A percentile compares a stretch with the other conserved stretches of the same genome.
These are phyloP conservation scores for Phenganax marumi DNA, from an alignment of 92 coral and sea anemone species.

Conservation along the genomic window DNA sequence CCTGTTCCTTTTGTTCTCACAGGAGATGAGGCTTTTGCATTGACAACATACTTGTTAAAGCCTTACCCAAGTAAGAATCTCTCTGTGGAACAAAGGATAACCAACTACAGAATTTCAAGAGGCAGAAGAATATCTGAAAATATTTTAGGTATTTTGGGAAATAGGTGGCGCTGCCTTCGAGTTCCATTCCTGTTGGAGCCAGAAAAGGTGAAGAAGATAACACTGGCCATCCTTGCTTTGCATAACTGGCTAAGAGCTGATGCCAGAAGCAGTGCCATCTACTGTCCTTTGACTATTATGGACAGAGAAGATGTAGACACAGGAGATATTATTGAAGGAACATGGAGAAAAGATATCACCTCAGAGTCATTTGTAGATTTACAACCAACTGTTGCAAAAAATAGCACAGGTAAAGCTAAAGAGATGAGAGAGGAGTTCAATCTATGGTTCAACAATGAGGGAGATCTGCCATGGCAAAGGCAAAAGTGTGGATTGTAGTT, in stretches of 20 bases:
- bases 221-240: not conserved
- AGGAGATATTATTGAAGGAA: slow-evolving; percentile 45
- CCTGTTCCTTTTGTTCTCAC: slow-evolving; percentile 61
- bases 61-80: slow-evolving; percentile 58
- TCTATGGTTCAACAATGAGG: slow-evolving; percentile 52
- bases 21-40: slow-evolving; percentile 62
- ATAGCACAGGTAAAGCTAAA: slow-evolving; percentile 47
- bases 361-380: slow-evolving; percentile 45
- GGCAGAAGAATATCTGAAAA: slow-evolving; percentile 58
- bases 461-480: slow-evolving; percentile 56
- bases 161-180: slow-evolving; percentile 58
- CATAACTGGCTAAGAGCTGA: slow-evolving; percentile 27
- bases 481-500: slow-evolving; percentile 54
- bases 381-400: slow-evolving; percentile 29
- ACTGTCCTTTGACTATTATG: slow-evolving; percentile 43
- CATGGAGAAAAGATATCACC: slow-evolving; percentile 57
- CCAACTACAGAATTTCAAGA: slow-evolving; percentile 38
- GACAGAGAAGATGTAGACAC: slow-evolving; percentile 47
- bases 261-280: slow-evolving; percentile 33
- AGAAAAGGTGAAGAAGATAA: not conserved
- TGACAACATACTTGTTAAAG: slow-evolving; percentile 51
- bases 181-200: slow-evolving; percentile 54
- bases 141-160: slow-evolving; percentile 52
- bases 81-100: slow-evolving; percentile 55
- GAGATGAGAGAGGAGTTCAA: slow-evolving; percentile 54